Evolutionary conservation across 2,113 vertebrate species (phyloP), one percentile per base, ranked within the genome.

Genomic region (Centrocercus urophasianus): DNA sequence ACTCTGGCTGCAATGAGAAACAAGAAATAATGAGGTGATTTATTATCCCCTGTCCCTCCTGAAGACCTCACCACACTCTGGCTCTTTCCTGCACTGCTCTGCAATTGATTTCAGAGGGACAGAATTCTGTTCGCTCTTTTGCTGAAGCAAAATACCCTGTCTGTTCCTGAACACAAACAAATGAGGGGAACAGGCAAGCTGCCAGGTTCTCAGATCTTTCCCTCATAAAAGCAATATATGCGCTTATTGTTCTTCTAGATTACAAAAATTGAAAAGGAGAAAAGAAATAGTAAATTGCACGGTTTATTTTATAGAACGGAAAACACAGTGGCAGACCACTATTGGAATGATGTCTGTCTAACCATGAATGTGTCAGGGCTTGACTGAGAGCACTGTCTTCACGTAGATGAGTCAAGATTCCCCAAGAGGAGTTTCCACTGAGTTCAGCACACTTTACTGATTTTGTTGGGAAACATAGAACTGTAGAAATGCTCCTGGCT

Each of bases 161-260:
- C 45, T 70, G 45, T 42, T 82, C 14, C 61, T 20, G 54, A 73
- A 11, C 30, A 92, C 21, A 91, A 90, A 73, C 63, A 90, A 93
- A 93, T 76, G n/a, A 90, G 77, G 16, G 75, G 27, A 65, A 0
- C 3, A 83, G 91, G 86, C 81, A 93, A 85, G 63, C 42, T 0
- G 3, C 89, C 94, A 94, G 34, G 25, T 73, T 76, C 87, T 91
- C 64, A 91, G 66, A 94, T 70, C 77, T 87, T 88, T 80, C 47
- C 74, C 59, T 94, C 86, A 85, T 90, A 96, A 95, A 96, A 88
- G 56, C 90, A 91, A 72, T 94, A 42, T 87, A 76, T 83, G 84
- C 91, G 48, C 54, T 95, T 94, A 78, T 56, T 96, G 77, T 86
- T 93, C 86, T 89, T 88, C 64, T 45, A 82, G 81, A 93, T 84